These are phyloP conservation scores for Rhinoderma darwinii DNA, from an alignment of 2,113 vertebrate species.

Conservation along the genomic window DNA sequence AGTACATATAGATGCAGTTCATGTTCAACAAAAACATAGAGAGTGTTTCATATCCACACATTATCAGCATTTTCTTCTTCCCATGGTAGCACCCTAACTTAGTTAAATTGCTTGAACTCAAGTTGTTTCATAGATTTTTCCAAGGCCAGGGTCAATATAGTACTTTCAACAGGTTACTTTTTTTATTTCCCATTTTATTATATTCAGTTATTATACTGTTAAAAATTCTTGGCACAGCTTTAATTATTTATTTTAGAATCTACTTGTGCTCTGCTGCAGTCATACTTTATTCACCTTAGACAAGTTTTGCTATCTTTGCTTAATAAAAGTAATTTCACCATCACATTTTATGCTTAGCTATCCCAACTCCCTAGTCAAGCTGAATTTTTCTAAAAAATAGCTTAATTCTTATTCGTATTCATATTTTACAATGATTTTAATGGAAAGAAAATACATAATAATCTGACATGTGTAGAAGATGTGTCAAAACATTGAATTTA, in stretches of 20 bases:
- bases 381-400: not conserved
- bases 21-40: not conserved
- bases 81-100: not conserved
- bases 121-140: not conserved
- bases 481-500: not conserved
- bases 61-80: not conserved
- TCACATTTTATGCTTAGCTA: not conserved
- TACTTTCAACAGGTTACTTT: not conserved
- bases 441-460: not conserved
- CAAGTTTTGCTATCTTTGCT: not conserved
- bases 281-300: not conserved
- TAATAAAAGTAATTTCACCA: not conserved
- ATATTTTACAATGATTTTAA: not conserved
- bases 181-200: not conserved
- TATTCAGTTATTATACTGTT: not conserved
- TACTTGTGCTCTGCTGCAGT: not conserved
- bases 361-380: not conserved
- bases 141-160: not conserved
- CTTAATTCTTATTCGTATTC: not conserved
- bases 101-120: not conserved
- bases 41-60: not conserved
- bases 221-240: not conserved
- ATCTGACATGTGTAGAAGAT: not conserved
- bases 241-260: not conserved
- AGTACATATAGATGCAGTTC: not conserved